Conservation (phyloP, 2,797 vertebrate species). For the Dromococcyx pavoninus region DNA sequence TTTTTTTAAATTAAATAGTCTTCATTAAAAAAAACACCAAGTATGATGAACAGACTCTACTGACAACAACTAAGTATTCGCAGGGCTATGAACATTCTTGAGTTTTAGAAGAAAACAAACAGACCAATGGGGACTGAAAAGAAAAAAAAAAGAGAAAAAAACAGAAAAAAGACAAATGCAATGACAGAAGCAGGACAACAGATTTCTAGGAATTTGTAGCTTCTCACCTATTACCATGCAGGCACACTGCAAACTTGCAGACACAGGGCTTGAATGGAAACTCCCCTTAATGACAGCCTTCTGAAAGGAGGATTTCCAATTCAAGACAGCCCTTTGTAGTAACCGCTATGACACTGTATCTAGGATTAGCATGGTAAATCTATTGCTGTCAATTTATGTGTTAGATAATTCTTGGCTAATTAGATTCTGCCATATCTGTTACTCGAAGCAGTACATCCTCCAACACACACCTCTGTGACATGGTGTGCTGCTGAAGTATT, state of each 20-base stretch:
- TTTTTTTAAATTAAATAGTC: background rate
- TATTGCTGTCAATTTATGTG: background rate
- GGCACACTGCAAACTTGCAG: background rate
- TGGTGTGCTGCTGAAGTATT: rapidly evolving
- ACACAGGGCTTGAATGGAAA: background rate
- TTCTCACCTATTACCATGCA: background rate
- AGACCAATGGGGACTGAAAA: background rate
- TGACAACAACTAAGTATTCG: background rate
- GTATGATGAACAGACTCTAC: background rate
- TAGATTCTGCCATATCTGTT: background rate
- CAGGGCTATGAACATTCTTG: background rate
- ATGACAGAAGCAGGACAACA: background rate
- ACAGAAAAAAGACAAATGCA: no score
- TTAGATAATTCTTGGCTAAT: background rate
- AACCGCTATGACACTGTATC: background rate
- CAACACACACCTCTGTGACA: rapidly evolving
- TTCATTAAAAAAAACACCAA: background rate
- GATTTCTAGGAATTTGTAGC: background rate
- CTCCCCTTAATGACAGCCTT: background rate
- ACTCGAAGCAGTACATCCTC: background rate
- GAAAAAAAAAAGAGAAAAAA: background rate
- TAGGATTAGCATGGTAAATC: background rate
- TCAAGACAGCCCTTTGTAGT: background rate
- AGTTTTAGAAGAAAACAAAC: background rate
- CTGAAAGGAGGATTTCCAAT: background rate